A percentile compares a stretch with the other conserved stretches of the same genome.
Evolutionary conservation across 2,888 invertebrate species (phyloP).

Genomic region (Philonicus albiceps): DNA sequence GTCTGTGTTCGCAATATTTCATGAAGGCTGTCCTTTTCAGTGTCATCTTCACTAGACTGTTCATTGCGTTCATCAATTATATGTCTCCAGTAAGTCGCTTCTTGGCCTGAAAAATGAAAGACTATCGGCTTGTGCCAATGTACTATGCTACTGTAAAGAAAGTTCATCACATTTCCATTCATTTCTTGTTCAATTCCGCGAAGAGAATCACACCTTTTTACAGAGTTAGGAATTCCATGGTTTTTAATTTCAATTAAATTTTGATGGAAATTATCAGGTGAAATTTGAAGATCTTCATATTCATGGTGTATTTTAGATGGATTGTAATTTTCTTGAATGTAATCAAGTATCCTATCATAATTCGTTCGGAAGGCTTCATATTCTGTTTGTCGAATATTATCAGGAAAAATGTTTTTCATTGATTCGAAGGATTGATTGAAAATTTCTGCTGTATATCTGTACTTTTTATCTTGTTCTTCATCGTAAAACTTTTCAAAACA

Average conservation of each 20-base stretch:
- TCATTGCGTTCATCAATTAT: neutral
- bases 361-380: neutral
- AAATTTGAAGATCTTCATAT: neutral
- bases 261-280: neutral
- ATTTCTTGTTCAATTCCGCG: neutral
- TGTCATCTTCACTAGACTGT: neutral
- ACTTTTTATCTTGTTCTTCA: neutral
- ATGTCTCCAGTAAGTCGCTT: neutral
- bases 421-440: neutral
- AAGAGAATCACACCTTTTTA: neutral
- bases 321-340: neutral
- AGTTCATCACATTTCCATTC: neutral
- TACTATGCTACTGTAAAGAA: neutral
- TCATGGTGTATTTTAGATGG: neutral
- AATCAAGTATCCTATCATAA: neutral
- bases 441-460: neutral
- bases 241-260: neutral
- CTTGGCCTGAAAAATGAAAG: neutral
- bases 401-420: neutral
- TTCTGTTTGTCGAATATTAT: neutral
- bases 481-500: neutral
- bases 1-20: neutral
- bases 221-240: neutral
- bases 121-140: neutral
- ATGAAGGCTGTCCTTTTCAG: neutral